Evolutionary conservation across 2,888 invertebrate species (phyloP).

Genomic region (Teleiodes luculella): DNA sequence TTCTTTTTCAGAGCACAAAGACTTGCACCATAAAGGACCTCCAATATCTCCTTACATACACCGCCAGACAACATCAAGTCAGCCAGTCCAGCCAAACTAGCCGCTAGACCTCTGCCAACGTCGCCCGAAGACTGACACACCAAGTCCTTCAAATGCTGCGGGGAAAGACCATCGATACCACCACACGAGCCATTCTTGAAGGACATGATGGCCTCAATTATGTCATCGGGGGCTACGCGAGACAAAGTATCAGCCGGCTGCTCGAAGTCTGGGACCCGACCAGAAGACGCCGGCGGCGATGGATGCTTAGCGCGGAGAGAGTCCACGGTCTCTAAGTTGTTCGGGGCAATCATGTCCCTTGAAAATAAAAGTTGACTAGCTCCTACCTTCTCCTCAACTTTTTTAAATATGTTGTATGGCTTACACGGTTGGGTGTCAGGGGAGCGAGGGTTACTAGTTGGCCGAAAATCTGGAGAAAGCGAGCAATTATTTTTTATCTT

Average conservation of each 20-base stretch:
- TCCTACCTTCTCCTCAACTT: not conserved
- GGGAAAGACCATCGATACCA: conserved; percentile 6
- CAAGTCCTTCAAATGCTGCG: conserved; percentile 8
- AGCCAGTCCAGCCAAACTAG: not conserved
- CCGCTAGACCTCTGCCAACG: not conserved
- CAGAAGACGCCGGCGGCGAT: not conserved
- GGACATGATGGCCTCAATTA: not conserved
- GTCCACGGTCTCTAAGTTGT: not conserved
- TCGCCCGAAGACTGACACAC: not conserved
- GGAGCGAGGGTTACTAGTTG: not conserved
- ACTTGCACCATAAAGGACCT: conserved; percentile 7
- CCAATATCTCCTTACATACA: not conserved
- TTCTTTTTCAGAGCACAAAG: too few relatives aligned
- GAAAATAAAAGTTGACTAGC: not conserved
- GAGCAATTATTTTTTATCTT: not conserved
- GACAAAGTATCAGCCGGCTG: not conserved
- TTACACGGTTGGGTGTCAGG: not conserved
- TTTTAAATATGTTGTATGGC: not conserved
- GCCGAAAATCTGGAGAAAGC: not conserved
- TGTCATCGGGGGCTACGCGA: not conserved
- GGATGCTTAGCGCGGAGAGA: not conserved
- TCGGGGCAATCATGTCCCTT: not conserved
- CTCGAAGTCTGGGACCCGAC: not conserved
- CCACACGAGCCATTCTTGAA: conserved; percentile 1
- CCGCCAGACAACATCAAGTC: conserved; percentile 12